A percentile compares a stretch with the other conserved stretches of the same genome.
Conservation (phyloP, 2,888 invertebrate species). For the Abrostola tripartita region DNA sequence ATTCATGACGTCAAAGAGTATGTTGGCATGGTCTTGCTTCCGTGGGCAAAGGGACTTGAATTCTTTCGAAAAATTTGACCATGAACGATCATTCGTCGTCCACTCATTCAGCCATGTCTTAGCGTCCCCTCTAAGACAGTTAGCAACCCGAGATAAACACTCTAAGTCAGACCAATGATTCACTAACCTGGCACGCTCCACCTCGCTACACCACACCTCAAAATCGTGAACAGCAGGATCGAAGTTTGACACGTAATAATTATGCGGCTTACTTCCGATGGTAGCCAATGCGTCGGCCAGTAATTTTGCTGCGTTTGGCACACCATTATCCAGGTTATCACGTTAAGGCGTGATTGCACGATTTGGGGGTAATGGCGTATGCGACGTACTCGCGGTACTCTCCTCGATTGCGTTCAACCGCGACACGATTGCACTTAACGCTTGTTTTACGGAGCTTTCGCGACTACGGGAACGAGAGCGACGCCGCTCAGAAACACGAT, state of each 20-base stretch:
- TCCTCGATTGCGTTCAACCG: slow-evolving; percentile 9
- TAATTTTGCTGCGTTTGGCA: slow-evolving; percentile 2
- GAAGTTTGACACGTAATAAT: slow-evolving; percentile 30
- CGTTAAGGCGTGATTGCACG: slow-evolving; percentile 11
- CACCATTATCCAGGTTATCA: background rate
- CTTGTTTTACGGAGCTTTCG: slow-evolving; percentile 4
- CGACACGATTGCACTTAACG: slow-evolving; percentile 8
- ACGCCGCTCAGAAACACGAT: slow-evolving; percentile 6
- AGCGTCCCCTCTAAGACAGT: slow-evolving; percentile 36
- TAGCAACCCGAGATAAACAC: slow-evolving; percentile 18
- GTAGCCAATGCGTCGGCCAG: slow-evolving; percentile 7
- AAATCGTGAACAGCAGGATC: slow-evolving; percentile 30
- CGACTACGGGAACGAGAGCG: slow-evolving; percentile 6
- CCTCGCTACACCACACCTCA: slow-evolving; percentile 33
- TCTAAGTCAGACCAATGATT: slow-evolving; percentile 15
- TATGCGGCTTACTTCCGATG: slow-evolving; percentile 6
- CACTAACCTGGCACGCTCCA: slow-evolving; percentile 21
- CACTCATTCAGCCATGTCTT: slow-evolving; percentile 31
- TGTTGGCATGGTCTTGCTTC: slow-evolving; percentile 21
- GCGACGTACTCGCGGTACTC: slow-evolving; percentile 1
- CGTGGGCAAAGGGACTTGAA: slow-evolving; percentile 21
- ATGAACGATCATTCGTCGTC: slow-evolving; percentile 27
- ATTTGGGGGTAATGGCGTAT: slow-evolving; percentile 1
- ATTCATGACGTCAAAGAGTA: slow-evolving; percentile 28
- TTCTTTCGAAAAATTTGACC: slow-evolving; percentile 32